Evolutionary conservation across 1,140 invertebrate genomes (phyloP).

Genomic region (Formica selysi): DNA sequence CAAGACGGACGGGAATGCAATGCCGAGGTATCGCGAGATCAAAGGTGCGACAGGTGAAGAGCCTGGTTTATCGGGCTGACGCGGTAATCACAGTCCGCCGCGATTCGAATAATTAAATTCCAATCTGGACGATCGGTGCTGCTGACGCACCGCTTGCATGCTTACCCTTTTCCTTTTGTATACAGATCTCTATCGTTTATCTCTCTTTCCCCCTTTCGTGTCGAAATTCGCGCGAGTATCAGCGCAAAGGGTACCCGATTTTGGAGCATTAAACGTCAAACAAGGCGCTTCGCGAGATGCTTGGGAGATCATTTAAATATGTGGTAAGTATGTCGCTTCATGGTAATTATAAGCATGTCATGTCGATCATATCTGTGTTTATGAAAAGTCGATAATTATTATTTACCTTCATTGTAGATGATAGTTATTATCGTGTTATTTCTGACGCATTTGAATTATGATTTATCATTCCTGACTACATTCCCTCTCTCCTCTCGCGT

Average conservation of each 20-base stretch:
- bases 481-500: background rate
- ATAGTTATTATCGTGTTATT: slow-evolving; percentile 67
- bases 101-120: slow-evolving; percentile 82
- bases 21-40: slow-evolving; percentile 66
- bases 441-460: slow-evolving; percentile 39
- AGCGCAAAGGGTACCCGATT: slow-evolving; percentile 23
- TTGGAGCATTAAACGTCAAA: slow-evolving; percentile 4
- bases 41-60: slow-evolving; percentile 76
- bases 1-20: slow-evolving; percentile 37
- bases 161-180: background rate
- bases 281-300: background rate
- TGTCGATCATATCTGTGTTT: slow-evolving; percentile 21
- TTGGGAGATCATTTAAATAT: slow-evolving; percentile 28
- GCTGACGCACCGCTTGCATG: slow-evolving; percentile 5
- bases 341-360: slow-evolving; percentile 55
- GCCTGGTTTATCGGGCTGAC: slow-evolving; percentile 79
- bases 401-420: slow-evolving; percentile 49
- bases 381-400: slow-evolving; percentile 55
- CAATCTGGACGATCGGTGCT: slow-evolving; percentile 48
- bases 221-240: slow-evolving; percentile 39
- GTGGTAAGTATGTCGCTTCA: slow-evolving; percentile 50
- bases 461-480: slow-evolving; percentile 5
- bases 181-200: background rate
- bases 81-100: slow-evolving; percentile 78
- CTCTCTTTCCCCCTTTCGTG: background rate